A percentile compares a stretch with the other conserved stretches of the same genome.
phyloP scores from a whole-genome alignment of 1,140 invertebrate species.

The Ips nitidus region DNA sequence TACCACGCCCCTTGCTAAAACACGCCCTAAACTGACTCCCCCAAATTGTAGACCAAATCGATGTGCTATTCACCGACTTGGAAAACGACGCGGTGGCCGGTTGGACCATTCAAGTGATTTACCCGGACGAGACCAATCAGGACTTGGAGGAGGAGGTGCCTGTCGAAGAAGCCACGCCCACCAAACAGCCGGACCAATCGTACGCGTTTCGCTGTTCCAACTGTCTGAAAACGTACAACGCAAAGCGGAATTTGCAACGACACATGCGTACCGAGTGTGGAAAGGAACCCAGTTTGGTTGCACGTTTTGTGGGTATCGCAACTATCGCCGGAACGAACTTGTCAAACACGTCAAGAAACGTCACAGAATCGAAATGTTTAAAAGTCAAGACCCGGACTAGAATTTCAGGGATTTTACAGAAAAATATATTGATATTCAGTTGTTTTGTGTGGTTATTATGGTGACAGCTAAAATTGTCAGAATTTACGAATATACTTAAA shows the following conservation, averaged over 20 bases:
- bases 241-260: conserved; percentile 56
- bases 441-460: no score
- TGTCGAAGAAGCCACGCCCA: conserved; percentile 22
- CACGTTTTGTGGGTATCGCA: conserved; percentile 47
- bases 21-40: no score
- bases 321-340: conserved; percentile 44
- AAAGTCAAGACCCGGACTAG: neutral
- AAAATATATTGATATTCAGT: no score
- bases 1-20: no score
- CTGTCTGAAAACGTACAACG: conserved; percentile 55
- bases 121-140: conserved; percentile 32
- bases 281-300: conserved; percentile 59
- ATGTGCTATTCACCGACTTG: conserved; percentile 17
- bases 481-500: no score
- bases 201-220: conserved; percentile 39
- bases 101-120: conserved; percentile 46
- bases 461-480: no score
- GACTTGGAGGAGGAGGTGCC: neutral
- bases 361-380: conserved; percentile 47
- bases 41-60: conserved; percentile 24
- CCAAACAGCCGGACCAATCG: no score
- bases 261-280: conserved; percentile 58
- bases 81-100: conserved; percentile 21
- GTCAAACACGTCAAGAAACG: conserved; percentile 58
- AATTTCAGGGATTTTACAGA: neutral